These are phyloP conservation scores for Conops quadrifasciatus DNA, from an alignment of 2,888 invertebrate genomes.

Conservation along the genomic window DNA sequence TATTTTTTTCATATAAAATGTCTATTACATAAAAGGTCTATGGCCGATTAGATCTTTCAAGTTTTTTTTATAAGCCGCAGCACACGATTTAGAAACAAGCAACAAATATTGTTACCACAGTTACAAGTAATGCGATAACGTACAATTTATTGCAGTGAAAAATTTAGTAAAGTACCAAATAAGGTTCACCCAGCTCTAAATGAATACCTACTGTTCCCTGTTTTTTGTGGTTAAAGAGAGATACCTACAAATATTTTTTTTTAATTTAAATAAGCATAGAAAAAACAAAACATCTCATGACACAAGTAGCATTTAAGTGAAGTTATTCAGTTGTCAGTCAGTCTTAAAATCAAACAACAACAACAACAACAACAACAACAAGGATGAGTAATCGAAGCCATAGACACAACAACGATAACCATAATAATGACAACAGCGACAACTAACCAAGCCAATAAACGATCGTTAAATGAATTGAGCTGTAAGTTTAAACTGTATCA, in stretches of 20 bases:
- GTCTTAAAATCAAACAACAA: background rate
- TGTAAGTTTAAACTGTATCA: constrained; percentile 1
- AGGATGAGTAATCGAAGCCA: background rate
- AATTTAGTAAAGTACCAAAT: background rate
- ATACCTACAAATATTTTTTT: background rate
- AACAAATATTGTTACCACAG: background rate
- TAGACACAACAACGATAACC: background rate
- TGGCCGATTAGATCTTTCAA: background rate
- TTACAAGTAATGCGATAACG: background rate
- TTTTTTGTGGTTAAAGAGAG: background rate
- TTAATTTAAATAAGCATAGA: no score
- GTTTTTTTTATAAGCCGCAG: background rate
- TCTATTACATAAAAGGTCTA: no score
- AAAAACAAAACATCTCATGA: background rate
- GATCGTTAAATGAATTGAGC: constrained; percentile 23
- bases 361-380: constrained; percentile 4
- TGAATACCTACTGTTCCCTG: background rate
- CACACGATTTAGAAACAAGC: constrained; percentile 15
- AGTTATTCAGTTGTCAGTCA: background rate
- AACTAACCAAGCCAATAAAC: constrained; percentile 15
- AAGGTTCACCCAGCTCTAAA: background rate
- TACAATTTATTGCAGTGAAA: background rate
- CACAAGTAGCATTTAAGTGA: background rate
- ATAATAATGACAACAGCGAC: background rate
- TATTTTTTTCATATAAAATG: no score